phyloP scores from a whole-genome alignment of 2,113 vertebrate genomes.

The Gila orcuttii region DNA sequence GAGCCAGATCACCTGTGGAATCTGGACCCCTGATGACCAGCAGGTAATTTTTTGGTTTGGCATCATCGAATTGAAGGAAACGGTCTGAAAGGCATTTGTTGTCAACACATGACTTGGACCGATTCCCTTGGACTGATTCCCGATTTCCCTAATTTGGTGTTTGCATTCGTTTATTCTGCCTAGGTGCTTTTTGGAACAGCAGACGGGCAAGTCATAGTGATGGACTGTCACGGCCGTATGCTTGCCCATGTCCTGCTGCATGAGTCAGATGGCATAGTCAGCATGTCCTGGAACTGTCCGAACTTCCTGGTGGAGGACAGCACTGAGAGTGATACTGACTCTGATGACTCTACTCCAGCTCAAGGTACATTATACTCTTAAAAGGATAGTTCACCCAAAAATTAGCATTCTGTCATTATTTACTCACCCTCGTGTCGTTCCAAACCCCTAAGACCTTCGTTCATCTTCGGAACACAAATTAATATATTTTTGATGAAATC shows the following conservation, averaged over 20 bases:
- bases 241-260: slow-evolving; percentile 94
- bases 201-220: slow-evolving; percentile 98
- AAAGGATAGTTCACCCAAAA: too few relatives aligned
- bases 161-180: slow-evolving; percentile 50
- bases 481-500: too few relatives aligned
- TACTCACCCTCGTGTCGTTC: too few relatives aligned
- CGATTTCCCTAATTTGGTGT: slow-evolving; percentile 14
- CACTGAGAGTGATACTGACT: slow-evolving; percentile 95
- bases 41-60: slow-evolving; percentile 80
- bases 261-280: slow-evolving; percentile 92
- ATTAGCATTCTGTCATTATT: too few relatives aligned
- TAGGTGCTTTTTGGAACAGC: slow-evolving; percentile 97
- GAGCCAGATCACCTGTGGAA: slow-evolving; percentile 98
- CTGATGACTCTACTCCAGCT: slow-evolving; percentile 88
- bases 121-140: background rate
- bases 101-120: background rate
- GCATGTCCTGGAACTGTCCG: slow-evolving; percentile 99
- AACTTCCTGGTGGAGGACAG: slow-evolving; percentile 97
- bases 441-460: too few relatives aligned
- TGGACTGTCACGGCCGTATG: slow-evolving; percentile 99
- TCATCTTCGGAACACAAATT: too few relatives aligned
- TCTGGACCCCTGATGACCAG: slow-evolving; percentile 99
- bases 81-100: background rate
- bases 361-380: slow-evolving; percentile 77
- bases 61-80: background rate